Percentiles rank a stretch among this genome's conserved stretches.
Conservation (phyloP, 2,113 vertebrate species). For the Cervus canadensis region DNA sequence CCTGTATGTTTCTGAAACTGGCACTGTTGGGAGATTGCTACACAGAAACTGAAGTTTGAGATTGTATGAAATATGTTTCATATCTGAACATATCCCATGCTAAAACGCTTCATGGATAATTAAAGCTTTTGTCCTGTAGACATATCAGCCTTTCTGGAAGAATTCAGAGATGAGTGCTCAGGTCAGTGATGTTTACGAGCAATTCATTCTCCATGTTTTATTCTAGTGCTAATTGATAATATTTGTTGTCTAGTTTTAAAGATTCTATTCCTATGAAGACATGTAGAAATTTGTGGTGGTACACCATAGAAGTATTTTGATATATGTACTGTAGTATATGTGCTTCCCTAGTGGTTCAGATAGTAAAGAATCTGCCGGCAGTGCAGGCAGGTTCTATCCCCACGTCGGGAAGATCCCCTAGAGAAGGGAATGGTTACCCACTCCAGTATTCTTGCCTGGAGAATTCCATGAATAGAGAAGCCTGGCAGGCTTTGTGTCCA, state of each 20-base stretch:
- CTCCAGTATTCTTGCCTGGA: neutral
- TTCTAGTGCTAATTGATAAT: conserved; percentile 2
- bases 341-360: neutral
- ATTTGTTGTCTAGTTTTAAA: neutral
- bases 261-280: neutral
- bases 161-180: neutral
- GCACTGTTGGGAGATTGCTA: neutral
- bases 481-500: neutral
- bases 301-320: neutral
- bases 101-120: neutral
- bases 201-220: neutral
- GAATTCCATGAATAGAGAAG: neutral
- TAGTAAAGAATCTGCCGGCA: neutral
- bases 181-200: neutral
- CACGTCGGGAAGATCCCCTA: neutral
- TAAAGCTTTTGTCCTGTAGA: neutral
- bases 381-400: neutral
- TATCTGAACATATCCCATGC: neutral
- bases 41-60: neutral
- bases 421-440: neutral
- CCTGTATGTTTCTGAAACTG: neutral
- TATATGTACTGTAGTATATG: neutral
- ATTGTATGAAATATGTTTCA: neutral
- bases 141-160: neutral
- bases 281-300: neutral